Evolutionary conservation across 1,140 invertebrate species (phyloP), one percentile per base, ranked within the genome.

Genomic region (Aphelenchoides avenae): DNA sequence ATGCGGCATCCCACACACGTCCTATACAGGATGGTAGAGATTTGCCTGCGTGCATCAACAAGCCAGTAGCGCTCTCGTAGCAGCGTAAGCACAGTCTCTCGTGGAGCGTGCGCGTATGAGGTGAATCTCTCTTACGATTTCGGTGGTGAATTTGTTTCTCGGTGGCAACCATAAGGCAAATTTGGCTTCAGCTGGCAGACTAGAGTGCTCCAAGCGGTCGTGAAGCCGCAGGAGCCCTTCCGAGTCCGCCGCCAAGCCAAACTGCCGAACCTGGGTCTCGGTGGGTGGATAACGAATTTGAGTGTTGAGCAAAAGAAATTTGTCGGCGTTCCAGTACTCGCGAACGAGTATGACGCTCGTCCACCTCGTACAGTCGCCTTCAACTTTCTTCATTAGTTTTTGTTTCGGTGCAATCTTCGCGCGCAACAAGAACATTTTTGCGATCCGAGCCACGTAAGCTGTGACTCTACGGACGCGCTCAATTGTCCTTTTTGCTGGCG

Each of bases 61-160:
- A 52, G 52, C 51, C 47, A 52, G 50, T 54, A 52, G n/a, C n/a
- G 9, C 9, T 11, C 15, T 11, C 51, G 51, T 9, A 52, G 15
- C 9, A 20, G 9, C 9, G 7, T 7, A 9, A 52, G 27, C 11
- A 53, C 57, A 53, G 31, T 18, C 22, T 11, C 15, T 13, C 15
- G 9, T 11, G 49, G 15, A 9, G 9, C 53, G 27, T 52, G 51
- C 41, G 9, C 20, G 7, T 9, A 11, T 9, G 11, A 15, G 11
- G 22, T 52, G 51, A 9, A 52, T 24, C 9, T 52, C n/a, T 24
- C 52, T n/a, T n/a, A 52, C 57, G 53, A 52, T 9, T n/a, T 54
- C 15, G 20, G 9, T n/a, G 11, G 51, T 57, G 48, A 50, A 11
- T n/a, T 13, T 11, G 9, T n/a, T 53, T 15, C 41, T 51, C 11